Conservation (phyloP, 2,113 vertebrate species). For the Cryptotis parvus region DNA sequence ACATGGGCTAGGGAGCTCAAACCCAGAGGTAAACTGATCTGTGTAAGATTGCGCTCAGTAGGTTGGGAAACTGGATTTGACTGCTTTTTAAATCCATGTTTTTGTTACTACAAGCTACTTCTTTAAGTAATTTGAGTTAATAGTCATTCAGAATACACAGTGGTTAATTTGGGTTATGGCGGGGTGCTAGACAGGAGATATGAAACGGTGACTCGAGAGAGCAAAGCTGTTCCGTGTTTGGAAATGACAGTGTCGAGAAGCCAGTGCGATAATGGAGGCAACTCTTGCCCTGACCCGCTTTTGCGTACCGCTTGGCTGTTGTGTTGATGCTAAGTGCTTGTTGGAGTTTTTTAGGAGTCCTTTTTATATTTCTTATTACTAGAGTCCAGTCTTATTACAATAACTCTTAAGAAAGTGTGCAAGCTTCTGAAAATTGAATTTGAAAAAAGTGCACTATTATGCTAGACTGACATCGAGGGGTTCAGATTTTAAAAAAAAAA, state of each 20-base stretch:
- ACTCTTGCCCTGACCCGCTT: slow-evolving; percentile 40
- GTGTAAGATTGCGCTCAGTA: slow-evolving; percentile 19
- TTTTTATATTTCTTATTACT: slow-evolving; percentile 33
- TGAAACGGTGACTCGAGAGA: neutral
- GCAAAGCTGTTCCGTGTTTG: neutral
- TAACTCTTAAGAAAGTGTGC: slow-evolving; percentile 15
- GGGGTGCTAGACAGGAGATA: neutral
- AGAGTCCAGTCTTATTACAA: neutral
- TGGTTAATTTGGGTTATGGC: slow-evolving; percentile 46
- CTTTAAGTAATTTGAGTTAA: slow-evolving; percentile 11
- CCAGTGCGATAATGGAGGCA: slow-evolving; percentile 56
- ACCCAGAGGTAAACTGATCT: slow-evolving; percentile 9
- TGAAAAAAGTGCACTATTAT: neutral
- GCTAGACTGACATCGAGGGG: neutral
- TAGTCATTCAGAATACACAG: neutral
- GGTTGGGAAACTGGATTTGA: slow-evolving; percentile 34
- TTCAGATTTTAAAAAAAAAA: neutral
- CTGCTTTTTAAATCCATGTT: neutral
- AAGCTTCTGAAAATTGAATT: slow-evolving; percentile 17
- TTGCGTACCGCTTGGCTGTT: slow-evolving; percentile 43
- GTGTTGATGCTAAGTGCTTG: slow-evolving; percentile 58
- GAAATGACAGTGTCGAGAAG: slow-evolving; percentile 32
- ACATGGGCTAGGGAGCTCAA: neutral
- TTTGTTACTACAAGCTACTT: neutral
- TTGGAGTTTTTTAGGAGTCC: slow-evolving; percentile 47